Conservation (phyloP, 2,113 vertebrate species). For the Craseonycteris thonglongyai region DNA sequence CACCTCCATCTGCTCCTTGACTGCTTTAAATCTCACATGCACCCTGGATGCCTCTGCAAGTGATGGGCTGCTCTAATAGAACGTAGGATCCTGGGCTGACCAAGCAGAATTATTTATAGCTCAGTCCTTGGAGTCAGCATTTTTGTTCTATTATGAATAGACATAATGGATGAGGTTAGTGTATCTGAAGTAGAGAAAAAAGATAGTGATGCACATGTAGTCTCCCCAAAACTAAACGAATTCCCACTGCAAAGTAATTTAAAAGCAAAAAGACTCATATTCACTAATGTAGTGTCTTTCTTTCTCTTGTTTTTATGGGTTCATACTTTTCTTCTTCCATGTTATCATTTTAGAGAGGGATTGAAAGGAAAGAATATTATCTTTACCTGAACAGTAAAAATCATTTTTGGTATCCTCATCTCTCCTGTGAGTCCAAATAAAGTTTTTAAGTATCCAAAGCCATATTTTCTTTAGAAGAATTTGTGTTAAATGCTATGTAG, state of each 20-base stretch:
- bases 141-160: constrained; percentile 62
- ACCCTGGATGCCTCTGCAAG: not conserved
- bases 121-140: constrained; percentile 63
- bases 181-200: not conserved
- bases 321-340: not conserved
- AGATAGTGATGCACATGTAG: not conserved
- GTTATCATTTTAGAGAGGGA: not conserved
- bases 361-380: not conserved
- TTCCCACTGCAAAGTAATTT: constrained; percentile 2
- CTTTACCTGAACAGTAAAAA: not conserved
- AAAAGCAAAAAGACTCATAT: not conserved
- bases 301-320: not conserved
- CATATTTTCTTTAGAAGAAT: not conserved
- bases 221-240: not conserved
- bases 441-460: not conserved
- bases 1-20: not conserved
- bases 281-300: not conserved
- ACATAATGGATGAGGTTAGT: constrained; percentile 60
- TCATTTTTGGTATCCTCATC: not conserved
- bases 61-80: constrained; percentile 47
- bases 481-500: not conserved
- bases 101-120: constrained; percentile 58
- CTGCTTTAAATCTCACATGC: not conserved
- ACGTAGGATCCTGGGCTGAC: constrained; percentile 46
- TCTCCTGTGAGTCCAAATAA: not conserved